These are phyloP conservation scores for Oligia fasciuncula DNA, from an alignment of 2,888 invertebrate genomes.

Conservation along the genomic window DNA sequence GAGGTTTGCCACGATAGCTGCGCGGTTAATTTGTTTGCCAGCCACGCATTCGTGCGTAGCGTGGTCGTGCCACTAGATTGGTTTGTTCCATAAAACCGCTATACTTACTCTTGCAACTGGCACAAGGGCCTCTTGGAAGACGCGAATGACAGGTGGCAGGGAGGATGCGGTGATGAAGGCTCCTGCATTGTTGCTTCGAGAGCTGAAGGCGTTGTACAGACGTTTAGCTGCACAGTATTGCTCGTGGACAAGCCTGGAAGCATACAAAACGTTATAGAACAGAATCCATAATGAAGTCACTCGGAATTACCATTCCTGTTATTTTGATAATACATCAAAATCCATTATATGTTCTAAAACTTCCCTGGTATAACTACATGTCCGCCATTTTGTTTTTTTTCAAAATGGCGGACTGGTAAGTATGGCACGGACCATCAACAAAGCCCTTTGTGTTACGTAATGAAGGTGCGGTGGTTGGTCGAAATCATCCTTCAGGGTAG, in stretches of 20 bases:
- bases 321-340: background rate
- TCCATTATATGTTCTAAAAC: background rate
- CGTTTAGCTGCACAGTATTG: constrained; percentile 81
- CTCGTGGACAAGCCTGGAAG: constrained; percentile 77
- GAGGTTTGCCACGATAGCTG: background rate
- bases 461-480: background rate
- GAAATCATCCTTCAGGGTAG: too few relatives aligned
- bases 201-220: constrained; percentile 74
- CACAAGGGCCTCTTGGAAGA: constrained; percentile 54
- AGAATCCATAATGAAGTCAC: background rate
- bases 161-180: constrained; percentile 78
- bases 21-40: background rate
- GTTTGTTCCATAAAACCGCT: too few relatives aligned
- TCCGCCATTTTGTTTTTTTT: background rate
- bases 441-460: background rate
- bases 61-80: too few relatives aligned
- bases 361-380: background rate
- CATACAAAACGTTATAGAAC: background rate
- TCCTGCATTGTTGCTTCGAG: constrained; percentile 78
- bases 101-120: constrained; percentile 74
- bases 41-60: too few relatives aligned
- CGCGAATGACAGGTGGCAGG: constrained; percentile 63
- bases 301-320: background rate
- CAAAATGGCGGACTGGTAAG: background rate
- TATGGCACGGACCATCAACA: too few relatives aligned